phyloP scores from a whole-genome alignment of 2,113 vertebrate genomes.

The Picathartes gymnocephalus region DNA sequence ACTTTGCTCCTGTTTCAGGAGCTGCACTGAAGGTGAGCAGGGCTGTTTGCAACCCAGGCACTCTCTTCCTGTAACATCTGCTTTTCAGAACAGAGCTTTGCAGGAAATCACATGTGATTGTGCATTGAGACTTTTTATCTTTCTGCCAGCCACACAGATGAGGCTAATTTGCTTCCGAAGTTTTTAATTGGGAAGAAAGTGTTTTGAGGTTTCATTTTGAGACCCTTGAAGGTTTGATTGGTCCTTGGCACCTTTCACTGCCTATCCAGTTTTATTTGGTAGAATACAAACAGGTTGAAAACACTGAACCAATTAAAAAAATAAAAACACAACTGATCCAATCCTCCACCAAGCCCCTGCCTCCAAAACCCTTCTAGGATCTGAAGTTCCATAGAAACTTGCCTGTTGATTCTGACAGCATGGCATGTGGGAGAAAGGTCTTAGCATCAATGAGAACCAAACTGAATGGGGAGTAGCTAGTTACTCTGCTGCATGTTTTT shows the following conservation, averaged over 20 bases:
- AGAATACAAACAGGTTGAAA: not conserved
- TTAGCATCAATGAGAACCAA: not conserved
- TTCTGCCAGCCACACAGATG: not conserved
- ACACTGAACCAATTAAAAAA: not conserved
- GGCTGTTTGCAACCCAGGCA: not conserved
- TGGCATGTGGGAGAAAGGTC: not conserved
- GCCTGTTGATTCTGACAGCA: not conserved
- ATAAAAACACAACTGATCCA: not conserved
- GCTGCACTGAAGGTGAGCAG: not conserved
- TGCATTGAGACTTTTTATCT: not conserved
- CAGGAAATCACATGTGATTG: not conserved
- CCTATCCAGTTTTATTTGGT: not conserved
- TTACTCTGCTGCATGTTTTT: not conserved
- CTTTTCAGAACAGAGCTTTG: not conserved
- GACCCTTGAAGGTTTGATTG: not conserved
- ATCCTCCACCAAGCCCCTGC: accelerated
- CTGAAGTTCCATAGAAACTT: not conserved
- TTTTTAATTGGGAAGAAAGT: not conserved
- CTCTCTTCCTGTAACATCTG: not conserved
- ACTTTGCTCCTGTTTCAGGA: not conserved
- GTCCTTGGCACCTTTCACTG: not conserved
- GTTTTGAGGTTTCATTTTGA: not conserved
- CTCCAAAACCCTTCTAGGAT: not conserved
- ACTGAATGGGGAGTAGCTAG: not conserved
- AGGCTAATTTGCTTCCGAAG: not conserved